These are phyloP conservation scores for Gobiocypris rarus DNA, from an alignment of 2,113 vertebrate genomes.

Conservation along the genomic window DNA sequence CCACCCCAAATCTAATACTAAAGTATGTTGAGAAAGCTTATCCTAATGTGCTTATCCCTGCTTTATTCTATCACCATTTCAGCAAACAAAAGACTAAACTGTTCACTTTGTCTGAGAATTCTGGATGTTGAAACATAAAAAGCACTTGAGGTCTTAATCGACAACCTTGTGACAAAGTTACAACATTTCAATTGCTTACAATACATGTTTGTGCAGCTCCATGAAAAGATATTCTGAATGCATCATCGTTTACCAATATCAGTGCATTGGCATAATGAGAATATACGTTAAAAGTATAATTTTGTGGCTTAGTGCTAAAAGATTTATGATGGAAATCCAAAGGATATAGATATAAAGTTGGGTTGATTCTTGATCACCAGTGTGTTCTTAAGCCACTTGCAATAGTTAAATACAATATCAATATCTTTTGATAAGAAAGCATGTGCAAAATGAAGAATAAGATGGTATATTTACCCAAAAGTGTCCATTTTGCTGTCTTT, in stretches of 20 bases:
- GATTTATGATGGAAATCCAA: not conserved
- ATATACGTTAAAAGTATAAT: not conserved
- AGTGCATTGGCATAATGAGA: not conserved
- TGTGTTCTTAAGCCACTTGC: not conserved
- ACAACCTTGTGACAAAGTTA: not conserved
- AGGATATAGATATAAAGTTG: not conserved
- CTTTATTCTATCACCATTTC: slow-evolving; percentile 42
- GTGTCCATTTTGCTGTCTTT: slow-evolving; percentile 25
- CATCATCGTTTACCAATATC: not conserved
- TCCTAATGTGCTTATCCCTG: slow-evolving; percentile 49
- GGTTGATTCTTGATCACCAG: not conserved
- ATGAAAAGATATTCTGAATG: not conserved
- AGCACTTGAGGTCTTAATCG: not conserved
- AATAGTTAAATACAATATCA: not conserved
- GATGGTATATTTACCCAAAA: slow-evolving; percentile 67
- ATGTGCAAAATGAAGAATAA: not conserved
- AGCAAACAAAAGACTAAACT: slow-evolving; percentile 29
- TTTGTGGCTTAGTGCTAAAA: not conserved
- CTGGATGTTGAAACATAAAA: slow-evolving; percentile 8
- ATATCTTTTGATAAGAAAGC: not conserved
- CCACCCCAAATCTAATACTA: not conserved
- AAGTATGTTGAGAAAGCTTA: slow-evolving; percentile 64
- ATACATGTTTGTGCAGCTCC: not conserved
- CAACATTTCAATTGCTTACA: not conserved
- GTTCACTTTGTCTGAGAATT: slow-evolving; percentile 15